Percentiles rank a stretch among this genome's conserved stretches.
Conservation (phyloP, 2,113 vertebrate species). For the Datnioides undecimradiatus region DNA sequence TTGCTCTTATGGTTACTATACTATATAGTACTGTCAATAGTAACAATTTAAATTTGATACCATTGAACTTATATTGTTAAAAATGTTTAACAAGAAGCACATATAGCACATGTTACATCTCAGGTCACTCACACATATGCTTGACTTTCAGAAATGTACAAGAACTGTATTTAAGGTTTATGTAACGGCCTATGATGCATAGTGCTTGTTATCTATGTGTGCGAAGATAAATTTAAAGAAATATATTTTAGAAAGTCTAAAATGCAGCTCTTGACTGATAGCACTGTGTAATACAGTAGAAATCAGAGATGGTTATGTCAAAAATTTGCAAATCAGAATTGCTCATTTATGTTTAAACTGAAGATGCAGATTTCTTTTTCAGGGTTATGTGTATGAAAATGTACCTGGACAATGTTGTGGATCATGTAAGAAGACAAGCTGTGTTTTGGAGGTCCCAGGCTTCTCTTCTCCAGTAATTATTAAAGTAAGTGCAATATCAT, state of each 20-base stretch:
- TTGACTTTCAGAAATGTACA: not conserved
- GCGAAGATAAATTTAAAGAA: too few relatives aligned
- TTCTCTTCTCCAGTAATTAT: constrained; percentile 64
- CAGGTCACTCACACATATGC: not conserved
- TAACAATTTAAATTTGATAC: not conserved
- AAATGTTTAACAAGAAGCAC: not conserved
- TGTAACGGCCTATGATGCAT: too few relatives aligned
- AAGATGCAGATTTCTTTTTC: constrained; percentile 10
- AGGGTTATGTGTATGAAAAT: constrained; percentile 66
- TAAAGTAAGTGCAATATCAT: constrained; percentile 66
- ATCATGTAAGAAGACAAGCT: constrained; percentile 79
- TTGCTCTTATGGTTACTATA: too few relatives aligned
- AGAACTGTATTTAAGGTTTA: too few relatives aligned
- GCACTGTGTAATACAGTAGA: too few relatives aligned
- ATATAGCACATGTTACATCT: not conserved
- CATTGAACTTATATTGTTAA: not conserved
- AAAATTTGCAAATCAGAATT: not conserved
- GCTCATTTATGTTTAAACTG: not conserved
- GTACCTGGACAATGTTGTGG: constrained; percentile 86
- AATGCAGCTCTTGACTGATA: too few relatives aligned
- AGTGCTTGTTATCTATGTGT: too few relatives aligned
- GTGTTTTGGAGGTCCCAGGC: constrained; percentile 71
- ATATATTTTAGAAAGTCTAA: too few relatives aligned
- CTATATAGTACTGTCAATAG: too few relatives aligned
- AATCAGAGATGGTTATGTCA: not conserved